Evolutionary conservation across 2,113 vertebrate genomes (phyloP).

Genomic region (Coryphaenoides rupestris): DNA sequence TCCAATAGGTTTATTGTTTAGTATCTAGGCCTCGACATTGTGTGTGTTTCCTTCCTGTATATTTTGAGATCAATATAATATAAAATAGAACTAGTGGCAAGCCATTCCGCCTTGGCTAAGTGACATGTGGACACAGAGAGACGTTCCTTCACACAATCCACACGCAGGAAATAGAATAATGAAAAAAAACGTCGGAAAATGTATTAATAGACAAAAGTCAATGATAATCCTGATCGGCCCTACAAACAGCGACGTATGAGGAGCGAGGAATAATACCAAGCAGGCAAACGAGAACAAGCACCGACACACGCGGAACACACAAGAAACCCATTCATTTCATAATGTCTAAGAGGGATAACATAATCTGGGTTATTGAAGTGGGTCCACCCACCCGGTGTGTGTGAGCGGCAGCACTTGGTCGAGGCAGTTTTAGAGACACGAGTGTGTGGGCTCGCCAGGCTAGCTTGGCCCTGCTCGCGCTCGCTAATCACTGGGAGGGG

Average conservation of each 20-base stretch:
- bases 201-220: not conserved
- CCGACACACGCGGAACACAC: constrained; percentile 28
- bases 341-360: constrained; percentile 66
- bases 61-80: constrained; percentile 48
- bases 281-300: not conserved
- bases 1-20: not conserved
- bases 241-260: too few relatives aligned
- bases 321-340: constrained; percentile 62
- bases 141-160: constrained; percentile 28
- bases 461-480: constrained; percentile 67
- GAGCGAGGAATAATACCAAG: too few relatives aligned
- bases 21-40: constrained; percentile 44
- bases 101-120: constrained; percentile 39
- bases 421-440: constrained; percentile 72
- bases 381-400: constrained; percentile 77
- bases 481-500: constrained; percentile 69
- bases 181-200: constrained; percentile 12
- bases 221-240: not conserved
- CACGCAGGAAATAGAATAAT: constrained; percentile 22
- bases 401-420: constrained; percentile 67
- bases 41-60: constrained; percentile 63
- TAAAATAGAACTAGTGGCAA: constrained; percentile 66
- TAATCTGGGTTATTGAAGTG: constrained; percentile 75
- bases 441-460: constrained; percentile 77
- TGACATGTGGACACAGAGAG: constrained; percentile 39